Base-by-base conservation (phyloP, 2,113 vertebrate genomes). In the Maylandia zebra region DNA sequence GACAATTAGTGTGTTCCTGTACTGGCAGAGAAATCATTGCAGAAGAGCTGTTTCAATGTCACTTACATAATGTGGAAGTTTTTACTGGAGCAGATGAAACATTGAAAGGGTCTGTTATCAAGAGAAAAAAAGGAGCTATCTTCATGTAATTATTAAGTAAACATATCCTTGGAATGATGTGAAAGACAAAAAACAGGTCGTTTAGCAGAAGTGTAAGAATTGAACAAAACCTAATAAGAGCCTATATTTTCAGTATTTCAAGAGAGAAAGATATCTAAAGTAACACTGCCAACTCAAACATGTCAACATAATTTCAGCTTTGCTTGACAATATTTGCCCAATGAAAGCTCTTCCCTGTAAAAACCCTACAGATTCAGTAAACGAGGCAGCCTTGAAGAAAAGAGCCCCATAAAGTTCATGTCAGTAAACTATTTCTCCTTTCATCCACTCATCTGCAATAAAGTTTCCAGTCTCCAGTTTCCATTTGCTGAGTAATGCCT, bases 401-500 rank as follows among this genome's bases (percentile, higher is more conserved):
- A 61, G 61, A 48, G 52, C 24, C 27, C 87, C 53, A 87, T 91
- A 89, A 90, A 91, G 79, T 69, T 11, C 32, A 56, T 87, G 86
- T 81, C 87, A 89, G 87, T 92, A 87, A 92, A 94, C 81, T 30
- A 74, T 90, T 76, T 91, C 86, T 88, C 52, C 83, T 81, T 86
- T 87, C 90, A 80, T 86, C 69, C n/a, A 8, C 84, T 91, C 64
- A 83, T 91, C 84, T 84, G 34, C 88, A 90, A 61, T 91, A 88
- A 89, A 82, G 30, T 88, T 85, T 90, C 82, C 83, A 81, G 88
- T 91, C 85, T 90, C 78, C 84, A 80, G 74, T 74, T 50, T 91
- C 82, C 82, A 90, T 94, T 93, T 92, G 90, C 93, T 91, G 94
- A 90, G 81, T 92, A 90, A 90, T 87, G 84, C 88, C 76, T 41